Conservation (phyloP, 2,113 vertebrate genomes). For the Seriola aureovittata region DNA sequence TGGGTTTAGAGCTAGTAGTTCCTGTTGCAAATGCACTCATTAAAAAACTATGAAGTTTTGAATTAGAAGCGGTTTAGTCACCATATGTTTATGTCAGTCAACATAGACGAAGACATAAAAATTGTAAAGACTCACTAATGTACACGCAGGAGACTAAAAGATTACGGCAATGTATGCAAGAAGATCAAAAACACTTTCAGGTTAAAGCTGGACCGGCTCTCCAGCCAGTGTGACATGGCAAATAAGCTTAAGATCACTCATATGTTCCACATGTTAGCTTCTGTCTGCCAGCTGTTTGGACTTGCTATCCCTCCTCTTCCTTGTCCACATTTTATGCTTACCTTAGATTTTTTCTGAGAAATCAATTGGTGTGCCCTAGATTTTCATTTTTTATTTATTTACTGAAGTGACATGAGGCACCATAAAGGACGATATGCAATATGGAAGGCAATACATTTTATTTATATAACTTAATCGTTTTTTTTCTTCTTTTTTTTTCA, state of each 20-base stretch:
- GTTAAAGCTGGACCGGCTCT: neutral
- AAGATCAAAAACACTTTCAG: neutral
- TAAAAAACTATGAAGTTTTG: no score
- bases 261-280: conserved; percentile 5
- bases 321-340: neutral
- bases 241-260: conserved; percentile 22
- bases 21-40: no score
- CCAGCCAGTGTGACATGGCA: neutral
- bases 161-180: neutral
- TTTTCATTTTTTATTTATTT: neutral
- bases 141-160: neutral
- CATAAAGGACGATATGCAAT: neutral
- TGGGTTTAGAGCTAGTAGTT: neutral
- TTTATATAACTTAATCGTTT: no score
- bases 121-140: neutral
- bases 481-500: no score
- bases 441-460: no score
- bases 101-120: no score
- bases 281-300: conserved; percentile 11
- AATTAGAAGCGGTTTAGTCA: no score
- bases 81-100: no score
- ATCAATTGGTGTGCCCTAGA: conserved; percentile 1
- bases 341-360: conserved; percentile 1
- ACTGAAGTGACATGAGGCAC: neutral
- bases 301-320: neutral